A percentile compares a stretch with the other conserved stretches of the same genome.
phyloP scores from a whole-genome alignment of 2,113 vertebrate species.

The Ondatra zibethicus region DNA sequence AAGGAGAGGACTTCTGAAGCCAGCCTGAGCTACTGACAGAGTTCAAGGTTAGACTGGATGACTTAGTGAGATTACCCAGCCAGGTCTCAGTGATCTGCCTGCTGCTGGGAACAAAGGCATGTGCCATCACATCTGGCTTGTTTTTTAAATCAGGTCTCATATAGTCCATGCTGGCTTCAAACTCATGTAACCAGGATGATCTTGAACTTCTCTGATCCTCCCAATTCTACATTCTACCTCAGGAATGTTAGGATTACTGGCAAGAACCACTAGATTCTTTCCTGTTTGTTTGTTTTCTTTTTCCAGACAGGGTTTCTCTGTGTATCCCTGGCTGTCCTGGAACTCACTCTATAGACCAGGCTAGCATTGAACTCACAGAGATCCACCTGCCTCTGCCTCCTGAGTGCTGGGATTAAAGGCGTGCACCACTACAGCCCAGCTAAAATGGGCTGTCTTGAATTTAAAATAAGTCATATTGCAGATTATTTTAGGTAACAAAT shows the following conservation, averaged over 20 bases:
- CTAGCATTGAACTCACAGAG: too few species aligned
- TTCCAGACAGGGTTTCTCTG: neutral
- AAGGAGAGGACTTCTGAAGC: neutral
- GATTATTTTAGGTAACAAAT: conserved; percentile 30
- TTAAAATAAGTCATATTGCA: neutral
- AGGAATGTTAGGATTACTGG: neutral
- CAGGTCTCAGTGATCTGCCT: neutral
- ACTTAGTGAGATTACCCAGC: neutral
- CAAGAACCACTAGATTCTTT: neutral
- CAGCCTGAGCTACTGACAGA: neutral
- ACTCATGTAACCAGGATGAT: neutral
- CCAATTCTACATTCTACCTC: neutral
- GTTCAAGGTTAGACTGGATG: neutral
- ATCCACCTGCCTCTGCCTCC: too few species aligned
- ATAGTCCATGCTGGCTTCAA: neutral
- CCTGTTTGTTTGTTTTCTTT: neutral
- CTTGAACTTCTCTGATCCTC: neutral
- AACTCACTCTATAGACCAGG: too few species aligned
- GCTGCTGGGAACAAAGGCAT: neutral
- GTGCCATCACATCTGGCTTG: neutral
- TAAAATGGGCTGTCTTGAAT: neutral
- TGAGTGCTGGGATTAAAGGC: too few species aligned
- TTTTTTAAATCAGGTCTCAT: neutral
- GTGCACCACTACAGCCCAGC: too few species aligned
- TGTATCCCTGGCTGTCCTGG: too few species aligned